These are phyloP conservation scores for Pempheris klunzingeri DNA, from an alignment of 2,797 vertebrate genomes.

Conservation along the genomic window DNA sequence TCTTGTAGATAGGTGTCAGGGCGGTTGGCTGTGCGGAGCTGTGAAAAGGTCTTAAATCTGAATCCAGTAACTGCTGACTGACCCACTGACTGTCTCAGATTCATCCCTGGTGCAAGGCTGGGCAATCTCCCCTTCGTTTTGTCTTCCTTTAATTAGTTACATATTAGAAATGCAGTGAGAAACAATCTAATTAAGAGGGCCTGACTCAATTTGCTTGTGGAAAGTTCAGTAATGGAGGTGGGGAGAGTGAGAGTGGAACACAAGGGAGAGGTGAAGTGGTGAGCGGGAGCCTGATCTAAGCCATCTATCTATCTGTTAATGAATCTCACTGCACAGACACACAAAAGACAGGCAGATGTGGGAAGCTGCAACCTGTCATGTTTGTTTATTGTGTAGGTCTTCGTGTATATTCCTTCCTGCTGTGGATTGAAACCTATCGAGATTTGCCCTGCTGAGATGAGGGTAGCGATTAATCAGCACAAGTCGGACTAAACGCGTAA, in stretches of 20 bases:
- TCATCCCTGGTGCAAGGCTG: conserved; percentile 56
- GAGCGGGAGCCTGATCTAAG: conserved; percentile 52
- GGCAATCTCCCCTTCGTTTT: conserved; percentile 59
- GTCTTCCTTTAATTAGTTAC: conserved; percentile 77
- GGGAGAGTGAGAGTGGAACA: conserved; percentile 49
- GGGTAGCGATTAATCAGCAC: conserved; percentile 69
- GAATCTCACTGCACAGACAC: conserved; percentile 41
- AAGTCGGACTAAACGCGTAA: conserved; percentile 43
- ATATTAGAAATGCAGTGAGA: conserved; percentile 78
- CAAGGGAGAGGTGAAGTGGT: conserved; percentile 60
- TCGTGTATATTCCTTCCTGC: conserved; percentile 40
- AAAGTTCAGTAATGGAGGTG: conserved; percentile 69
- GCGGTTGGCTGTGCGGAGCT: too few species aligned
- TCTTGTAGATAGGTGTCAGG: too few species aligned
- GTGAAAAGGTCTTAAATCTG: too few species aligned
- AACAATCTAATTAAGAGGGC: conserved; percentile 79
- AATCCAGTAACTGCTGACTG: conserved; percentile 48
- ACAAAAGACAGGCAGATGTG: conserved; percentile 37
- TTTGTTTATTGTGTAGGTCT: conserved; percentile 57
- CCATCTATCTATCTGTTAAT: conserved; percentile 67
- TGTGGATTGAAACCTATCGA: conserved; percentile 50
- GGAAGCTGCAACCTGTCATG: conserved; percentile 42
- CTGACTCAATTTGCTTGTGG: conserved; percentile 68
- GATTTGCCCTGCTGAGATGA: conserved; percentile 46
- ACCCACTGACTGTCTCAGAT: conserved; percentile 52